A percentile compares a stretch with the other conserved stretches of the same genome.
phyloP scores from a whole-genome alignment of 2,113 vertebrate genomes.

The Nothoprocta perdicaria region DNA sequence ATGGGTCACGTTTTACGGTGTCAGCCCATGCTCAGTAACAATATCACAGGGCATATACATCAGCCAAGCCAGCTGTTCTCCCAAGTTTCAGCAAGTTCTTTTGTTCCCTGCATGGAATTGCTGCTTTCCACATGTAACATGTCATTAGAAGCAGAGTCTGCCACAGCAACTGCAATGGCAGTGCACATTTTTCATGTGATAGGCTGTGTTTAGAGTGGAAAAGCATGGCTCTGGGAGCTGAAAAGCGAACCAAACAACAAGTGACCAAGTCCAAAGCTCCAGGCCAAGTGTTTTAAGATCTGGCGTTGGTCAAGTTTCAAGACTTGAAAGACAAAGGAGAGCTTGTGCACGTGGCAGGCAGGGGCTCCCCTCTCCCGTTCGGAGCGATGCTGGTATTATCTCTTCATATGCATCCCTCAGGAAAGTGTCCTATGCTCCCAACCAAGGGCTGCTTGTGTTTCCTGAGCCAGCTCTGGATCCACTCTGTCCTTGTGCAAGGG shows the following conservation, averaged over 20 bases:
- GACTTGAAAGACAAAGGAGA: background rate
- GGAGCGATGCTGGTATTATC: background rate
- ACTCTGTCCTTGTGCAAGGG: background rate
- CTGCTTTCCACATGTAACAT: background rate
- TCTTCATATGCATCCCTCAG: background rate
- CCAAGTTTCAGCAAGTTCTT: background rate
- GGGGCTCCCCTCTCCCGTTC: background rate
- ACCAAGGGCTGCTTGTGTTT: background rate
- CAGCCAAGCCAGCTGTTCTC: background rate
- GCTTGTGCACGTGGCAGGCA: background rate
- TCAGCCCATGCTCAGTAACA: constrained; percentile 4
- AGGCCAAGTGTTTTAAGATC: constrained; percentile 1
- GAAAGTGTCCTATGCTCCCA: background rate
- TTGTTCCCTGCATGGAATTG: background rate
- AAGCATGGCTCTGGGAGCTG: background rate
- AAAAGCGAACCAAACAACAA: background rate
- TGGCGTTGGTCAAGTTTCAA: background rate
- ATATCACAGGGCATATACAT: accelerated
- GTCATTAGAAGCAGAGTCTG: background rate
- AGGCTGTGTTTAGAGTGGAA: background rate
- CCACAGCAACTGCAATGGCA: background rate
- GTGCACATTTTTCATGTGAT: background rate
- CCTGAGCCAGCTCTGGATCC: background rate
- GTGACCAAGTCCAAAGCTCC: background rate
- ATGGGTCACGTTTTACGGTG: constrained; percentile 27